Conservation (phyloP, 2,797 vertebrate genomes). For the Tangara arthus region DNA sequence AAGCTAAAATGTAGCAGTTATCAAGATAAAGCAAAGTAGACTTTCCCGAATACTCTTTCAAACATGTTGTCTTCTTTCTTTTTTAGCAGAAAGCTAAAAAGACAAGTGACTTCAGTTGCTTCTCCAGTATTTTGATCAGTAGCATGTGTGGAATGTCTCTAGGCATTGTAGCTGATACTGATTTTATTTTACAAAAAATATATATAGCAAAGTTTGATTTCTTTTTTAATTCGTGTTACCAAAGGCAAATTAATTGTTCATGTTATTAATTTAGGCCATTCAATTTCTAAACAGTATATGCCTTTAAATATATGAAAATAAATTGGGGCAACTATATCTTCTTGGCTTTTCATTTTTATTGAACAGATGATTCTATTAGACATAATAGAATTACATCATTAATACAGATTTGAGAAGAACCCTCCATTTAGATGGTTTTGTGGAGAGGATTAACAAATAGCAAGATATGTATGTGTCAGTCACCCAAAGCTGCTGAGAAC, state of each 20-base stretch:
- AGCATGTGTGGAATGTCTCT: neutral
- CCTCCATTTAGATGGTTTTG: slow-evolving; percentile 28
- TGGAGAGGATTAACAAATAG: slow-evolving; percentile 1
- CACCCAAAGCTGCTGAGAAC: slow-evolving; percentile 15
- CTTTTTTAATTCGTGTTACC: neutral
- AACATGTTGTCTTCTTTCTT: neutral
- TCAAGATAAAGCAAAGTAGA: neutral
- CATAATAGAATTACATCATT: slow-evolving; percentile 8
- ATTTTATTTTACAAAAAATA: neutral
- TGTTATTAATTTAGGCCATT: neutral
- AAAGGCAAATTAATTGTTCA: neutral
- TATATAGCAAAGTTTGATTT: neutral
- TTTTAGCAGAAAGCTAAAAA: neutral
- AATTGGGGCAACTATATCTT: neutral
- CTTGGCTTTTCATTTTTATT: neutral
- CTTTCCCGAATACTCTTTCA: neutral
- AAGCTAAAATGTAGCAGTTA: neutral
- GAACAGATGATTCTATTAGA: neutral
- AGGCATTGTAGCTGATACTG: neutral
- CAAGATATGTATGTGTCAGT: neutral
- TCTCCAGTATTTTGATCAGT: neutral
- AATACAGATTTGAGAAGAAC: slow-evolving; percentile 4
- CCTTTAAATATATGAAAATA: neutral
- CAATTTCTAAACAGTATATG: neutral
- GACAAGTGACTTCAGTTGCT: neutral